Percentiles rank a stretch among this genome's conserved stretches.
phyloP scores from a whole-genome alignment of 1,140 invertebrate genomes.

The Drosophila suzukii region DNA sequence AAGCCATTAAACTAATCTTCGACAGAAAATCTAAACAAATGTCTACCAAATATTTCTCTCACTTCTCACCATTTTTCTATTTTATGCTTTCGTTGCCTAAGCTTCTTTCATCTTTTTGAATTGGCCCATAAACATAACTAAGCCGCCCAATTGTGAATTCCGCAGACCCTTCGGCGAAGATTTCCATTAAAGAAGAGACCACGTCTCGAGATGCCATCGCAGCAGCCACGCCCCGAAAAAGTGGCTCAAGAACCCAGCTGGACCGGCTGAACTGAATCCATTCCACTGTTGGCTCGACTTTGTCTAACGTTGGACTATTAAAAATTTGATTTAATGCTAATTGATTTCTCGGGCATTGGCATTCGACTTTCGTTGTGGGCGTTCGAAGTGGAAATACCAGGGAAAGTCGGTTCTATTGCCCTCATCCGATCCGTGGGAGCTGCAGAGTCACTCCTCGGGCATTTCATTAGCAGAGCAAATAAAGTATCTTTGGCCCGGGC shows the following conservation, averaged over 20 bases:
- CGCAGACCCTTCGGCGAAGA: conserved; percentile 24
- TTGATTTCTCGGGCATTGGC: conserved; percentile 61
- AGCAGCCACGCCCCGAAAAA: conserved; percentile 20
- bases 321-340: conserved; percentile 78
- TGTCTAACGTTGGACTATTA: conserved; percentile 29
- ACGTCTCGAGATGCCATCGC: conserved; percentile 26
- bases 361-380: conserved; percentile 49
- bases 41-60: conserved; percentile 16
- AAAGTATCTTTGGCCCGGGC: conserved; percentile 27
- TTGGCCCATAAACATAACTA: conserved; percentile 30
- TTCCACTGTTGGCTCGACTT: background rate
- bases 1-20: conserved; percentile 10
- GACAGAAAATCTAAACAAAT: conserved; percentile 19
- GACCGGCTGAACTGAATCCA: background rate
- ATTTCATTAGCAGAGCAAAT: conserved; percentile 67
- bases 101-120: conserved; percentile 33
- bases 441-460: conserved; percentile 12
- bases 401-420: conserved; percentile 45
- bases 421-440: conserved; percentile 23
- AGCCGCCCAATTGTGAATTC: conserved; percentile 9
- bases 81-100: conserved; percentile 6
- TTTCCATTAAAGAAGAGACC: conserved; percentile 30
- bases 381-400: conserved; percentile 29
- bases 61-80: conserved; percentile 21
- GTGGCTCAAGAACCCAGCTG: conserved; percentile 10